Percentiles rank a stretch among this genome's conserved stretches.
phyloP scores from a whole-genome alignment of 2,113 vertebrate species.

The Phasianus colchicus region DNA sequence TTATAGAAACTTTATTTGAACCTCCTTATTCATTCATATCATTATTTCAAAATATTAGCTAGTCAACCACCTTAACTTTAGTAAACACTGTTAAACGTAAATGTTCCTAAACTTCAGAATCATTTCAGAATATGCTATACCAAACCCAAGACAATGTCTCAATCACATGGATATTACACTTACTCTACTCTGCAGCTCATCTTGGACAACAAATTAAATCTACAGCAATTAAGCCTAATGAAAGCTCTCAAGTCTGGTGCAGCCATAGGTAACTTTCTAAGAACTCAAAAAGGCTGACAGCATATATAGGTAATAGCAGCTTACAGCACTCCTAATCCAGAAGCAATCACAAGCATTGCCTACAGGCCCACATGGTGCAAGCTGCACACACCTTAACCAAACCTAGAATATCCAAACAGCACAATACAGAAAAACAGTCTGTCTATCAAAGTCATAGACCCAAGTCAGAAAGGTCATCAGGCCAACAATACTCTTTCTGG shows the following conservation, averaged over 20 bases:
- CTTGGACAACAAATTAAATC: background rate
- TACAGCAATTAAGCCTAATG: background rate
- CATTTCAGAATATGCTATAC: background rate
- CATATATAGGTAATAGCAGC: background rate
- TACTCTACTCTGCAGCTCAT: background rate
- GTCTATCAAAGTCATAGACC: background rate
- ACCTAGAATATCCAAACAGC: background rate
- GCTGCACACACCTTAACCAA: background rate
- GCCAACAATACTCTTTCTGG: background rate
- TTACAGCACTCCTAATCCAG: background rate
- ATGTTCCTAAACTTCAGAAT: background rate
- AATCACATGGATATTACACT: background rate
- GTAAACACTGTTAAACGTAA: background rate
- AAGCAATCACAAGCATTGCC: background rate
- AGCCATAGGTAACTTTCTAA: background rate
- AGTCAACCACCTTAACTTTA: background rate
- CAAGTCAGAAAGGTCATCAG: background rate
- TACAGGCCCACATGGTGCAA: background rate
- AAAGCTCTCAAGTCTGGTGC: background rate
- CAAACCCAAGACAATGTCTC: background rate
- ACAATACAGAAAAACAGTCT: background rate
- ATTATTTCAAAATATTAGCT: background rate
- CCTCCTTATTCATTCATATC: background rate
- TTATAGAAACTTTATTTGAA: background rate
- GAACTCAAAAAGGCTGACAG: background rate